These are phyloP conservation scores for Branchellion lobata DNA, from an alignment of 2,888 invertebrate species.

Conservation along the genomic window DNA sequence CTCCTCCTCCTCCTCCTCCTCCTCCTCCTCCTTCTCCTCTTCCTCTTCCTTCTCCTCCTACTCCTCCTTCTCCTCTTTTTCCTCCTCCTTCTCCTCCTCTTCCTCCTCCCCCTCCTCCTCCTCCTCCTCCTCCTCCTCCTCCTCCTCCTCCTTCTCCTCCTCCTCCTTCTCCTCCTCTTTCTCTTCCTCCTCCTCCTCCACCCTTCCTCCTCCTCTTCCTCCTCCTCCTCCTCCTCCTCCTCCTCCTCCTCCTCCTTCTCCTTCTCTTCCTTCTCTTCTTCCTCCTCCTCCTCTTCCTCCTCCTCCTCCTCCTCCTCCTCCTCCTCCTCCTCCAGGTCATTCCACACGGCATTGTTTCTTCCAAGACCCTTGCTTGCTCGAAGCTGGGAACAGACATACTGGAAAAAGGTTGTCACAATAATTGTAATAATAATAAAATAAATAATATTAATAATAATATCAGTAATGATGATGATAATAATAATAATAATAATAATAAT, in stretches of 20 bases:
- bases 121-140: neutral
- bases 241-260: neutral
- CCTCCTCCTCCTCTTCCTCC: slow-evolving; percentile 2
- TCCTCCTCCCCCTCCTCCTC: neutral
- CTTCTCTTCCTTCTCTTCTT: neutral
- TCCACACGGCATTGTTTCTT: no score
- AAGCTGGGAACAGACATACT: no score
- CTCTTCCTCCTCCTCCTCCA: slow-evolving; percentile 5
- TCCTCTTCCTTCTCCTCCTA: no score
- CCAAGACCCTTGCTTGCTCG: no score
- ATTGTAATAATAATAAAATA: no score
- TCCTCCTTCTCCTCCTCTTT: neutral
- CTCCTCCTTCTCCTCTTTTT: neutral
- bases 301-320: slow-evolving; percentile 3
- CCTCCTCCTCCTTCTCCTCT: neutral
- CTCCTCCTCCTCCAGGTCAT: slow-evolving; percentile 4
- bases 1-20: neutral
- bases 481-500: no score
- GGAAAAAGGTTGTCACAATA: no score
- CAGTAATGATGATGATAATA: no score
- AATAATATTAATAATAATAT: no score
- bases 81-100: neutral
- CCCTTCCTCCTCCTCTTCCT: slow-evolving; percentile 21
- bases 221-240: neutral
- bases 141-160: neutral